Conservation (phyloP, 1,140 invertebrate species). For the Cherax destructor region DNA sequence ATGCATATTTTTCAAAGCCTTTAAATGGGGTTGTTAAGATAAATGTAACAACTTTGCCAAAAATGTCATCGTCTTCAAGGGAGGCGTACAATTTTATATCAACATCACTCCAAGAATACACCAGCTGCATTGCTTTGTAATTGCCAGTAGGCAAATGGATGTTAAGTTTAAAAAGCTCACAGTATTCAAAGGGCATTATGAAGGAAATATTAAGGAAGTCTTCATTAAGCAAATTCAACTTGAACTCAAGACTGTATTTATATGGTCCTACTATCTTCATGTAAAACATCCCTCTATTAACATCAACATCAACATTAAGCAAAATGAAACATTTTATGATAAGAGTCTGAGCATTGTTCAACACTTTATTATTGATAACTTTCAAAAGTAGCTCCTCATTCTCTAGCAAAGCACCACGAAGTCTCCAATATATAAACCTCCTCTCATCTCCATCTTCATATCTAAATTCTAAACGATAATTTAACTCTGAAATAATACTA, state of each 20-base stretch:
- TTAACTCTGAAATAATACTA: neutral
- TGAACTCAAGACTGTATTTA: neutral
- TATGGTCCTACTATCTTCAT: too few species aligned
- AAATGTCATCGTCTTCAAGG: neutral
- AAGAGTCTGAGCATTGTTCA: neutral
- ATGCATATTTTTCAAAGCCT: slow-evolving; percentile 16
- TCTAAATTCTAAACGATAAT: neutral
- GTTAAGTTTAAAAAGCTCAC: neutral
- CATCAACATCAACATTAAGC: neutral
- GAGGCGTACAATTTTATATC: neutral
- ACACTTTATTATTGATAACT: neutral
- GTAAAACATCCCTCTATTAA: neutral
- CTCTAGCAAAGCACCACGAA: neutral
- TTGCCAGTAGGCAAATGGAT: neutral
- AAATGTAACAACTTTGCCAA: neutral
- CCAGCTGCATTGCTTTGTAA: neutral
- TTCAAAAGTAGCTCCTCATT: neutral
- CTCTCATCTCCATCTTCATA: neutral
- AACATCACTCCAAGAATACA: neutral
- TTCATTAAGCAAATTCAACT: neutral
- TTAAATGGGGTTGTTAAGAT: slow-evolving; percentile 19
- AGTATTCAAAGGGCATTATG: neutral
- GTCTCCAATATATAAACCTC: neutral
- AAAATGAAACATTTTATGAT: neutral
- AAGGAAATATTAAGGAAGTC: neutral